Evolutionary conservation across 1,140 invertebrate genomes (phyloP), one percentile per base, ranked within the genome.

Genomic region (Anastrepha ludens): DNA sequence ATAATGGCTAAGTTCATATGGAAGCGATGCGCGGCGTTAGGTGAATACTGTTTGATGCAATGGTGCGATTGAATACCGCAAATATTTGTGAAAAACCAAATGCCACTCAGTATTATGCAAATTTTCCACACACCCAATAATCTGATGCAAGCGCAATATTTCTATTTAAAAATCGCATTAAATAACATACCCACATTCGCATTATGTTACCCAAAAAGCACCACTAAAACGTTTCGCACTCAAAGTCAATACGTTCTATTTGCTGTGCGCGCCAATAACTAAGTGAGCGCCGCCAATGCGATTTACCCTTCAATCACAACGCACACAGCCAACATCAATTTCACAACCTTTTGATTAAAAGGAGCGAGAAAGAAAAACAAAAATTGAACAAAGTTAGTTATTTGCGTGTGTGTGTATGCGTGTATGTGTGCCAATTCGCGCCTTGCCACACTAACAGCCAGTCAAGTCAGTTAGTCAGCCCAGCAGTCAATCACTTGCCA

Each of bases 321-420:
- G 29, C 6, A 81, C 67, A 47, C 5, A 13, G n/a, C 64, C 9
- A 20, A 20, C 20, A 81, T 55, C 74, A 47, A 81, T 58, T 81
- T 81, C 50, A 47, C 74, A 81, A 81, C 74, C 74, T 81, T 81
- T 81, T 81, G 74, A 81, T 81, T 47, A 81, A 9, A 81, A 11
- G n/a, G 11, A 20, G 17, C 9, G 20, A 55, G 9, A 9, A 81
- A 55, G 20, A 20, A 81, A 41, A 70, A 81, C 50, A 20, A 55
- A 81, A 81, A 81, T 20, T 81, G 47, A 41, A 15, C 29, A 8
- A 81, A 81, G 74, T 55, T 81, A 9, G 74, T 47, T 6, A 55
- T 47, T 74, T 41, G 41, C 41, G 9, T 15, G 39, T 17, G n/a
- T 17, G 74, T 81, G 74, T 81, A 4, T 81, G 20, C 8, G 29